phyloP scores from a whole-genome alignment of 2,113 vertebrate genomes.

The Pseudorectes ferrugineus region DNA sequence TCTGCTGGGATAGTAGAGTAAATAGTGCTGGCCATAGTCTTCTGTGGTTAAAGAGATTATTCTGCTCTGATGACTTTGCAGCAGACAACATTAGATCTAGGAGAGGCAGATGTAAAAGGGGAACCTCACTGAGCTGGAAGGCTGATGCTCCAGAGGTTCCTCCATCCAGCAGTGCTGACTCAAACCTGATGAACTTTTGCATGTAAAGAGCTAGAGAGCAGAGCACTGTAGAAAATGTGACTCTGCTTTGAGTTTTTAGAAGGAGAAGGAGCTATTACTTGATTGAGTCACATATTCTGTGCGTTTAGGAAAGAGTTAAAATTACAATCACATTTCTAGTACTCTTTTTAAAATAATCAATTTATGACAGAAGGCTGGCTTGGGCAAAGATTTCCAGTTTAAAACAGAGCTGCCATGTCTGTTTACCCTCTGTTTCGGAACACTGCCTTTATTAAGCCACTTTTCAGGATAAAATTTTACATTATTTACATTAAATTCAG shows the following conservation, averaged over 20 bases:
- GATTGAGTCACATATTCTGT: not conserved
- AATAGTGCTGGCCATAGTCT: not conserved
- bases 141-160: not conserved
- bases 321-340: not conserved
- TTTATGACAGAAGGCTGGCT: not conserved
- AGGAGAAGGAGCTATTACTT: not conserved
- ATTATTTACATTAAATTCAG: not conserved
- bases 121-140: not conserved
- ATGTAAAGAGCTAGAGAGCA: not conserved
- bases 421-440: not conserved
- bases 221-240: not conserved
- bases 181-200: not conserved
- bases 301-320: not conserved
- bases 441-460: not conserved
- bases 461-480: not conserved
- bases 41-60: not conserved
- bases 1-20: not conserved
- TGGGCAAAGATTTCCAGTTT: not conserved
- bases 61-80: not conserved
- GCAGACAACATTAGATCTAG: not conserved
- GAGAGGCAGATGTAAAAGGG: not conserved
- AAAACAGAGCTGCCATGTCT: not conserved
- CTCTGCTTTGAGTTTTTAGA: not conserved
- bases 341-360: not conserved
- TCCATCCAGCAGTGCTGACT: not conserved